Evolutionary conservation across 2,797 vertebrate genomes (phyloP).

Genomic region (Luscinia megarhynchos): DNA sequence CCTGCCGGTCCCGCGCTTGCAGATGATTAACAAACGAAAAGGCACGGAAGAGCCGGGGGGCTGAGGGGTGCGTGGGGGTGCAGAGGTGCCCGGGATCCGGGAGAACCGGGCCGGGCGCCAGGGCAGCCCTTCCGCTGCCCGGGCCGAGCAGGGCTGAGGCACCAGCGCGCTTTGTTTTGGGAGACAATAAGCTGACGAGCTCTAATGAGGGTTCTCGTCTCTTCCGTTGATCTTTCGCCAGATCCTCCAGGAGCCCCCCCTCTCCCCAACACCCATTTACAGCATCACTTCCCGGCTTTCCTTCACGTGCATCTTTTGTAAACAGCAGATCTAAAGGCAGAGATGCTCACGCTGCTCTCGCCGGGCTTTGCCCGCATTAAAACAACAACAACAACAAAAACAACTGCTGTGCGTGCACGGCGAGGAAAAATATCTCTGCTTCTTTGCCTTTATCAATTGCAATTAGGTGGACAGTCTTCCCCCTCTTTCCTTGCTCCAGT

Average conservation of each 20-base stretch:
- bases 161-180: constrained; percentile 72
- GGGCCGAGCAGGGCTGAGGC: constrained; percentile 27
- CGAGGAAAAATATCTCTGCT: constrained; percentile 24
- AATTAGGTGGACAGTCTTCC: constrained; percentile 85
- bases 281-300: neutral
- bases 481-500: constrained; percentile 84
- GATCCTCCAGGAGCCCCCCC: constrained; percentile 35
- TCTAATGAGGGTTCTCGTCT: constrained; percentile 55
- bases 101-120: neutral
- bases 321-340: neutral
- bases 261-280: neutral
- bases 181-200: constrained; percentile 71
- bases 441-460: constrained; percentile 77
- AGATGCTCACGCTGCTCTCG: neutral
- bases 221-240: constrained; percentile 64
- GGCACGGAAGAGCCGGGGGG: neutral
- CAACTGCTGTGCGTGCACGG: constrained; percentile 48
- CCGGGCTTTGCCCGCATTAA: constrained; percentile 23
- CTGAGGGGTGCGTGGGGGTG: neutral
- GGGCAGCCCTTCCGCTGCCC: constrained; percentile 11
- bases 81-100: neutral
- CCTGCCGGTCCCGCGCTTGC: neutral
- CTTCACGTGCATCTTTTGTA: constrained; percentile 1
- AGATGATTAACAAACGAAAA: constrained; percentile 26
- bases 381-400: neutral